These are phyloP conservation scores for Thelaira solivaga DNA, from an alignment of 2,888 invertebrate genomes.

Conservation along the genomic window DNA sequence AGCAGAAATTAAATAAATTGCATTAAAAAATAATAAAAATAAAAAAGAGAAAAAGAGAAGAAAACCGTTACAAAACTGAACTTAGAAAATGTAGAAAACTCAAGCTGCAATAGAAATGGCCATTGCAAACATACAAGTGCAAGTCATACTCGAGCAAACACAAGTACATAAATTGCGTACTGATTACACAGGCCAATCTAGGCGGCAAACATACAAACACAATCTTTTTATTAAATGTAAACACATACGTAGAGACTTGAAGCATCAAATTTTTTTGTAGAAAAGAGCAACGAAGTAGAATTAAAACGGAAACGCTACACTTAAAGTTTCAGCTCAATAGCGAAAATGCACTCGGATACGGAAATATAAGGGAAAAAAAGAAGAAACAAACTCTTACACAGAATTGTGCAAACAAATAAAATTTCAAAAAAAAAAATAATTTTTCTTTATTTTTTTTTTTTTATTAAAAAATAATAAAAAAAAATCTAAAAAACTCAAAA, in stretches of 20 bases:
- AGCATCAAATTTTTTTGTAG: conserved; percentile 30
- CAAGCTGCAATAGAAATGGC: conserved; percentile 20
- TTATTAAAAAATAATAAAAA: not conserved
- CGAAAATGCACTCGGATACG: conserved; percentile 62
- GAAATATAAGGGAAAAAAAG: conserved; percentile 51
- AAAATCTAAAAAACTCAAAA: not conserved
- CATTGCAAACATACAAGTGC: not conserved
- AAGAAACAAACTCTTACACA: not conserved
- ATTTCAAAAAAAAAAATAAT: conserved; percentile 1
- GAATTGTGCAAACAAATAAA: not conserved
- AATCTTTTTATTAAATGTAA: conserved; percentile 23
- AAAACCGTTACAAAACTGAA: conserved; percentile 24
- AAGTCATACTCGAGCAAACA: not conserved
- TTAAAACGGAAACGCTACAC: conserved; percentile 61
- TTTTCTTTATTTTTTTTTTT: not conserved
- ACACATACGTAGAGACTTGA: conserved; percentile 36
- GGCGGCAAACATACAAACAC: not conserved
- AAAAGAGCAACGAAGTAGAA: conserved; percentile 57
- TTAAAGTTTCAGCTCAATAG: conserved; percentile 60
- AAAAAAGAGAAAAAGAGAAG: too few relatives aligned
- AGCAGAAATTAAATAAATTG: conserved; percentile 59
- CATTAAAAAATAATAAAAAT: too few relatives aligned
- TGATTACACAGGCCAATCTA: conserved; percentile 37
- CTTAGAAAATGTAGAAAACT: conserved; percentile 40
- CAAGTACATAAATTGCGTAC: conserved; percentile 35